Conservation (phyloP, 1,140 invertebrate genomes). For the Plutomurus gul region DNA sequence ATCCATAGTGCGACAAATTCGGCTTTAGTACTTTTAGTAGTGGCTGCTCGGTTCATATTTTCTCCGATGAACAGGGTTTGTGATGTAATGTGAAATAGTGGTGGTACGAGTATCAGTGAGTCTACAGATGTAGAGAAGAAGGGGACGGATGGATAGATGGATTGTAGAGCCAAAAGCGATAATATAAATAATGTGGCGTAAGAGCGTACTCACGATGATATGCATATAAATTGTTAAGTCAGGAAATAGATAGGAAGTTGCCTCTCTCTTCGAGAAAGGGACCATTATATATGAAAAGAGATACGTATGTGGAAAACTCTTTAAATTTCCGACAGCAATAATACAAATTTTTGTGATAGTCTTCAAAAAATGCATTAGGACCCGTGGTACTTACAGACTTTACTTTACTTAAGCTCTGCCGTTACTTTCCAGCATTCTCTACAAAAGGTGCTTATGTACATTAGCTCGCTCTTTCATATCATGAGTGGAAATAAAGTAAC, state of each 20-base stretch:
- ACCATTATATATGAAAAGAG: neutral
- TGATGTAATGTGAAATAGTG: neutral
- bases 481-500: neutral
- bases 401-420: neutral
- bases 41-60: no score
- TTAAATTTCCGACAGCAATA: slow-evolving; percentile 29
- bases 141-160: neutral
- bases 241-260: slow-evolving; percentile 26
- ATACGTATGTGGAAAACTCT: slow-evolving; percentile 2
- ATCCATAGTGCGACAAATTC: no score
- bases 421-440: neutral
- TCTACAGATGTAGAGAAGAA: neutral
- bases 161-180: slow-evolving; percentile 3
- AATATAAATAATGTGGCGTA: slow-evolving; percentile 22
- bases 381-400: neutral
- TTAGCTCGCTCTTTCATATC: no score
- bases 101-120: no score
- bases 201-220: slow-evolving; percentile 1
- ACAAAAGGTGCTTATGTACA: no score
- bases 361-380: slow-evolving; percentile 17
- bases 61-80: no score
- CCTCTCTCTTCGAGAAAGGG: neutral
- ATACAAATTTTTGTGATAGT: slow-evolving; percentile 22
- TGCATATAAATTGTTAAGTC: slow-evolving; percentile 14
- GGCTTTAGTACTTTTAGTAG: no score